Conservation (phyloP, 2,113 vertebrate species). For the Paradoxurus hermaphroditus region DNA sequence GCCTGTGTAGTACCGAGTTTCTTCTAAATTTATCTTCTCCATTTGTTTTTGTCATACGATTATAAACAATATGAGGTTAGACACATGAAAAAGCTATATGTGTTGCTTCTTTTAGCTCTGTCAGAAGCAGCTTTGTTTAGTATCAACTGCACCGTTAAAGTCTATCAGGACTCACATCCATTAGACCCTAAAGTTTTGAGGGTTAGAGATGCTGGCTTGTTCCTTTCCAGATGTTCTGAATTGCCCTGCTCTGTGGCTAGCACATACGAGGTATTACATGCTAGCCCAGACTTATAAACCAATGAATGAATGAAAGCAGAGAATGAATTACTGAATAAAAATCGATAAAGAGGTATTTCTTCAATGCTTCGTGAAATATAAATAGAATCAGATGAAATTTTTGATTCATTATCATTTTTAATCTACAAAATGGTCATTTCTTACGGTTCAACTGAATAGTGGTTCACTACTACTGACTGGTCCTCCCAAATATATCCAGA, state of each 20-base stretch:
- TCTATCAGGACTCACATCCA: neutral
- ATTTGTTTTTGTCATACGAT: constrained; percentile 67
- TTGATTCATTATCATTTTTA: neutral
- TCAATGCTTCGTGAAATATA: neutral
- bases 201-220: neutral
- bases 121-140: constrained; percentile 57
- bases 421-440: neutral
- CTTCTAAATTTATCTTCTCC: constrained; percentile 68
- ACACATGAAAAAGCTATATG: constrained; percentile 20
- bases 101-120: constrained; percentile 50
- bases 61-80: constrained; percentile 63
- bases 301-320: neutral
- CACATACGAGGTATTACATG: neutral
- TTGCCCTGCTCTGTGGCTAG: neutral
- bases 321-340: neutral
- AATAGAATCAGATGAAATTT: neutral
- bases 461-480: neutral
- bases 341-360: neutral
- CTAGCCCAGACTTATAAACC: neutral
- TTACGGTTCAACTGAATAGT: neutral
- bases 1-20: constrained; percentile 19
- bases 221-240: neutral
- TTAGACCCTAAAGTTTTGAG: neutral
- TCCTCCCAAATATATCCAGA: neutral
- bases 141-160: constrained; percentile 35